Conservation (phyloP, 2,113 vertebrate genomes). For the Ptyas mucosa region DNA sequence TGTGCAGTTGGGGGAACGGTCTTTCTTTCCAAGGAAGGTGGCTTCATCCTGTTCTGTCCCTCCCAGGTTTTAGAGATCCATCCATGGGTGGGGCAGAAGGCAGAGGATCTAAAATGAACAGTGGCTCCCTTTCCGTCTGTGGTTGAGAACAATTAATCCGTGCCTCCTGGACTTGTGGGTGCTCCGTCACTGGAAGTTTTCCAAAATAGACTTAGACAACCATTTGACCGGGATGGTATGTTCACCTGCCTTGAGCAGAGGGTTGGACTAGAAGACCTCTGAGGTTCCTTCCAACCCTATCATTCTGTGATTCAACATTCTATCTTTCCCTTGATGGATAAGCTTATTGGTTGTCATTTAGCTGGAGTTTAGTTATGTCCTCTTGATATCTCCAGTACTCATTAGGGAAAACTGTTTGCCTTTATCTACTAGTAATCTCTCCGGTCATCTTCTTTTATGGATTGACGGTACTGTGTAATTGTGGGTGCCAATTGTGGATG, state of each 20-base stretch:
- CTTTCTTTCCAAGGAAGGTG: neutral
- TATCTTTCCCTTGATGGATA: neutral
- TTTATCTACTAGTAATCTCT: neutral
- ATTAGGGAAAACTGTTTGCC: neutral
- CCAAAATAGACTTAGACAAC: neutral
- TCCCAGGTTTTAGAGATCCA: neutral
- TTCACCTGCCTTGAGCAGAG: neutral
- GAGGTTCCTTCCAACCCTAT: neutral
- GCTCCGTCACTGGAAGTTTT: neutral
- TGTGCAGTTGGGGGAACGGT: too few relatives aligned
- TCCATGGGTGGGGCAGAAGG: neutral
- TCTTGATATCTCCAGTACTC: neutral
- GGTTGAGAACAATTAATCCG: neutral
- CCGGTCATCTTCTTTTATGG: too few relatives aligned
- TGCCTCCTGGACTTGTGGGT: neutral
- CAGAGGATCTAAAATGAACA: neutral
- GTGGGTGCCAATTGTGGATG: neutral
- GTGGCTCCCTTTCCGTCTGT: neutral
- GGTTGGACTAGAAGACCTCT: neutral
- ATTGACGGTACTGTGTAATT: neutral
- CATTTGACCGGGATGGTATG: neutral
- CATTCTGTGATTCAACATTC: neutral
- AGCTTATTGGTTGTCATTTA: neutral
- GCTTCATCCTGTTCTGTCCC: neutral
- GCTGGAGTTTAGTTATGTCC: slow-evolving; percentile 13